Base-by-base conservation (phyloP, 2,113 vertebrate species). In the Phrynocephalus versicolor region DNA sequence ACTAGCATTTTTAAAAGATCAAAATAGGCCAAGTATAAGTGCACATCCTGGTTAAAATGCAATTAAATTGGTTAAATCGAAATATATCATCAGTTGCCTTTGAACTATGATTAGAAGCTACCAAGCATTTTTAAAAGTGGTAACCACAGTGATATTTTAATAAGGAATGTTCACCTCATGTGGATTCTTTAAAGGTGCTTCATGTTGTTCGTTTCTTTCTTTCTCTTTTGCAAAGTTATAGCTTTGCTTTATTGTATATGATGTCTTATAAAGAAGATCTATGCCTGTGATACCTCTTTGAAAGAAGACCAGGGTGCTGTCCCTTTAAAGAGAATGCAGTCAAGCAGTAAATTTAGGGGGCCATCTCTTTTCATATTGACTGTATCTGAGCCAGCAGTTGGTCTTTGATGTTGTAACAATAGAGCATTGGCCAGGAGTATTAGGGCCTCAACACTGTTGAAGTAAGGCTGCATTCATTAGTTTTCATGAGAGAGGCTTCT, bases 241-340 rank as follows among this genome's bases (percentile, higher is more conserved):
- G 95, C 93, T 93, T 94, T 78, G 79, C 92, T 96, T 95, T 94
- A 96, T 97, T 97, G 95, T 95, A 96, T 89, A 92, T 78, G 81
- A 92, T 96, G 95, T 96, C 95, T 94, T 96, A 95, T 97, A 97
- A 97, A 96, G 93, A 96, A 96, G 96, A 97, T 96, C 88, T 96
- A 96, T 96, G 94, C 91, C 94, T 88, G 89, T 58, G 90, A 95
- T 12, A 89, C 94, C 93, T 92, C 95, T 96, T 96, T 96, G 94
- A 96, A 96, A 95, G 93, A 93, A 85, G 90, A 93, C 91, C 91
- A 84, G 0, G 93, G 93, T 95, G 94, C 94, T 94, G 90, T 94
- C 95, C 94, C 92, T 96, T 96, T 95, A 94, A 96, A 96, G 94
- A 87, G 96, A 95, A 96, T 94, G 95, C 96, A 96, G 95, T 96